Percentiles rank a stretch among this genome's conserved stretches.
These are phyloP conservation scores for Dasyornis broadbenti DNA, from an alignment of 2,113 vertebrate genomes.

Conservation along the genomic window DNA sequence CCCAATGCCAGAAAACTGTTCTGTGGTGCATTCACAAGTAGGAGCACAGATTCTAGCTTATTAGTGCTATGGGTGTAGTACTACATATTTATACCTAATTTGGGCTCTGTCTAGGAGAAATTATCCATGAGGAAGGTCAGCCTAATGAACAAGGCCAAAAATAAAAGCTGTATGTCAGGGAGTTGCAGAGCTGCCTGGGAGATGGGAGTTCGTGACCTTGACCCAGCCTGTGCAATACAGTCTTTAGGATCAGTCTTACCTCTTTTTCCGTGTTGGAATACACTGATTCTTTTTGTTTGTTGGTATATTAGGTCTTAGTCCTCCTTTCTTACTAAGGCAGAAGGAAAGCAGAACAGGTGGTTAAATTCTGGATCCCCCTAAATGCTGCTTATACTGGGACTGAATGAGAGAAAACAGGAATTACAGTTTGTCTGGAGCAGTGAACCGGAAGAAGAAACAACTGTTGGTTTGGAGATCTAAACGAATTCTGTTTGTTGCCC, in stretches of 20 bases:
- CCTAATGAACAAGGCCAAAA: conserved; percentile 47
- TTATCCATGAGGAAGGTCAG: conserved; percentile 39
- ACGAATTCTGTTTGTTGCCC: background rate
- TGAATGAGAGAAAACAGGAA: background rate
- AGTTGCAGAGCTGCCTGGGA: background rate
- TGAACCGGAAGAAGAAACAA: background rate
- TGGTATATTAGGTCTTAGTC: background rate
- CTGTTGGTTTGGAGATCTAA: background rate
- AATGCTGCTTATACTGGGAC: background rate
- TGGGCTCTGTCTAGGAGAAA: conserved; percentile 50
- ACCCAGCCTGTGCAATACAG: background rate
- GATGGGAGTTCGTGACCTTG: background rate
- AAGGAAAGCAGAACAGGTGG: background rate
- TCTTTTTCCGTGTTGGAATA: background rate
- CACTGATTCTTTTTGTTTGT: background rate
- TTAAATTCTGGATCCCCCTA: background rate
- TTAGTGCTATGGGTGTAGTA: background rate
- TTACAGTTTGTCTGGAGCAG: background rate
- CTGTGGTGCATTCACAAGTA: background rate
- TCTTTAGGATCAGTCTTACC: background rate
- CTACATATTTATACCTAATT: conserved; percentile 63
- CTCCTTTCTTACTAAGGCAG: background rate
- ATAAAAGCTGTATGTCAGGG: conserved; percentile 20
- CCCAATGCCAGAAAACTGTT: background rate
- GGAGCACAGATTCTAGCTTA: background rate